phyloP scores from a whole-genome alignment of 2,113 vertebrate species.

The Microcebus murinus region DNA sequence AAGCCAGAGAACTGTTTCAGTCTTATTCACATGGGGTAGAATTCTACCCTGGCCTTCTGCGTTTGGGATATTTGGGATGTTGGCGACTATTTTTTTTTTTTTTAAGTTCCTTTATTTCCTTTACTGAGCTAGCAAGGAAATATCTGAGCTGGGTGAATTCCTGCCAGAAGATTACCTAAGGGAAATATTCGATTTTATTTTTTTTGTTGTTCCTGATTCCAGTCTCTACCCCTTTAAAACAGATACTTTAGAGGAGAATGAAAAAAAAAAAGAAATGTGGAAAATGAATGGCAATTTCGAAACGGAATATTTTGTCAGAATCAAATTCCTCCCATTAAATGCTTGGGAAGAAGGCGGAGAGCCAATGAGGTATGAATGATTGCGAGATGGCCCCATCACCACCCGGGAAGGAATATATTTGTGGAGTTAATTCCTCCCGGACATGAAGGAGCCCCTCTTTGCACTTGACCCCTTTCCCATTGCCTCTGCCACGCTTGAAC shows the following conservation, averaged over 20 bases:
- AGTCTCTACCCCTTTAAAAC: conserved; percentile 70
- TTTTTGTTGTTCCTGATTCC: background rate
- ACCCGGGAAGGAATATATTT: conserved; percentile 97
- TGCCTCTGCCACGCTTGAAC: conserved; percentile 96
- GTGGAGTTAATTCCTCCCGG: conserved; percentile 93
- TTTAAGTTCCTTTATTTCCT: background rate
- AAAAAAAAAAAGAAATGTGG: conserved; percentile 67
- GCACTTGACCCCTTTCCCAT: conserved; percentile 92
- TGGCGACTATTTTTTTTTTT: background rate
- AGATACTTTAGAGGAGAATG: conserved; percentile 66
- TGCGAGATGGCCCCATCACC: conserved; percentile 96
- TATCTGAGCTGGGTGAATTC: background rate
- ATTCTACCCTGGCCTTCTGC: conserved; percentile 8
- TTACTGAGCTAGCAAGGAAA: background rate
- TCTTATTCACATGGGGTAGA: background rate
- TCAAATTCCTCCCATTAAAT: conserved; percentile 90
- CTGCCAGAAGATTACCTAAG: background rate
- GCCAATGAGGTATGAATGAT: conserved; percentile 95
- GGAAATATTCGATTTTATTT: background rate
- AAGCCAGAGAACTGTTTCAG: background rate
- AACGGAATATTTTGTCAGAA: conserved; percentile 89
- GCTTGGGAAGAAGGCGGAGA: conserved; percentile 91
- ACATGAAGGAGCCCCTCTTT: conserved; percentile 89
- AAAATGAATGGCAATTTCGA: conserved; percentile 85
- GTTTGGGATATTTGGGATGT: background rate